Conservation (phyloP, 1,140 invertebrate species). For the Pteromalus puparum region DNA sequence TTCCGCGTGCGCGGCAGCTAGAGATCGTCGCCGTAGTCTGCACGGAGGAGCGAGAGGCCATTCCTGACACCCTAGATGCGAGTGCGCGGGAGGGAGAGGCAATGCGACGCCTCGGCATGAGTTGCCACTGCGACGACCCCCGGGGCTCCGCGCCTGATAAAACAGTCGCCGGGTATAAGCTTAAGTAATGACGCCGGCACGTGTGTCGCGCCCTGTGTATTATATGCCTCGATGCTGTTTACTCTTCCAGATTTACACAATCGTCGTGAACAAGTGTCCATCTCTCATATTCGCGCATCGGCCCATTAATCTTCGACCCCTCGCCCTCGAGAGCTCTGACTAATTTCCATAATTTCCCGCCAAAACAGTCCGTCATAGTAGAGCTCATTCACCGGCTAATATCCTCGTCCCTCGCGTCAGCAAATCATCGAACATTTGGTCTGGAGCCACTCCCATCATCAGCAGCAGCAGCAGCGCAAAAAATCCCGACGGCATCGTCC, state of each 20-base stretch:
- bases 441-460: slow-evolving; percentile 2
- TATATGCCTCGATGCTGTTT: background rate
- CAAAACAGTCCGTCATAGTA: slow-evolving; percentile 26
- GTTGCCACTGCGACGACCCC: background rate
- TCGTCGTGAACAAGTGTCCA: background rate
- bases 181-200: background rate
- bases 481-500: background rate
- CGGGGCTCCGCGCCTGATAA: too few relatives aligned
- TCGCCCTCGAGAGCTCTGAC: background rate
- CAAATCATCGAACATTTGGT: slow-evolving; percentile 47
- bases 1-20: slow-evolving; percentile 55
- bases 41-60: too few relatives aligned
- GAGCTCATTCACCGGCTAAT: background rate
- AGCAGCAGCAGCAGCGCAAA: background rate
- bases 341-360: slow-evolving; percentile 45
- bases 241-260: too few relatives aligned
- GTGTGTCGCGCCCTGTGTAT: background rate
- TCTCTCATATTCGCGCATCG: slow-evolving; percentile 16
- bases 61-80: too few relatives aligned
- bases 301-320: slow-evolving; percentile 16
- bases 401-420: background rate
- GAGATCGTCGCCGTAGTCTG: slow-evolving; percentile 49
- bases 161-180: too few relatives aligned
- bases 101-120: background rate
- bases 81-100: background rate